These are phyloP conservation scores for Crocuta crocuta DNA, from an alignment of 2,113 vertebrate genomes.

Conservation along the genomic window DNA sequence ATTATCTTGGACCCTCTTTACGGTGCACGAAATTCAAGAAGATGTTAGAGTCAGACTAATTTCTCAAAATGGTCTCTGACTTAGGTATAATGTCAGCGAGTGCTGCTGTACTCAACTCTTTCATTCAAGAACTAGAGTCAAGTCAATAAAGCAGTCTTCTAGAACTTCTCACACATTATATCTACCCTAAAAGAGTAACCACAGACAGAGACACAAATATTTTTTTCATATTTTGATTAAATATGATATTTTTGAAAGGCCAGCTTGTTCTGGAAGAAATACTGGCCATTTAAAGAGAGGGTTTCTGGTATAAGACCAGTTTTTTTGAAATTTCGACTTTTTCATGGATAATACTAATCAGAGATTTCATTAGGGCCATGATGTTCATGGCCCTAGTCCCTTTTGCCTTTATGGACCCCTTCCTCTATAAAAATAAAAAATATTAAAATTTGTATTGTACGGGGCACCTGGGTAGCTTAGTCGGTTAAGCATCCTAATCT, in stretches of 20 bases:
- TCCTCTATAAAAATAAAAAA: background rate
- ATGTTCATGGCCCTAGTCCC: background rate
- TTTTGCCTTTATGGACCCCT: background rate
- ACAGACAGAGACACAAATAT: background rate
- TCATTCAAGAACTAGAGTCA: background rate
- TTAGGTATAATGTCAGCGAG: background rate
- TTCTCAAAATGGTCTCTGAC: background rate
- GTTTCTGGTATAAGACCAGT: background rate
- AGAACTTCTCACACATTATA: background rate
- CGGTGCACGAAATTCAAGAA: background rate
- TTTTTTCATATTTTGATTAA: conserved; percentile 47
- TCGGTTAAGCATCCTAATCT: no score
- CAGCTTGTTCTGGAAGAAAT: conserved; percentile 8
- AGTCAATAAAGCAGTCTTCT: background rate
- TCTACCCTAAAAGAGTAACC: background rate
- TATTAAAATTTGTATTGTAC: background rate
- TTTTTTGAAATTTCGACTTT: background rate
- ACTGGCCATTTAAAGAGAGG: background rate
- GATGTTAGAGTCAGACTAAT: background rate
- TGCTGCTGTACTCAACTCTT: background rate
- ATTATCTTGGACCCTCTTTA: background rate
- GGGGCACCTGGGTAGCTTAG: no score
- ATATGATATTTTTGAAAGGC: background rate
- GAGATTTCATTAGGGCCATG: background rate
- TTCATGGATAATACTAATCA: background rate